Percentiles rank a stretch among this genome's conserved stretches.
These are phyloP conservation scores for Mechanitis messenoides DNA, from an alignment of 2,888 invertebrate genomes.

Conservation along the genomic window DNA sequence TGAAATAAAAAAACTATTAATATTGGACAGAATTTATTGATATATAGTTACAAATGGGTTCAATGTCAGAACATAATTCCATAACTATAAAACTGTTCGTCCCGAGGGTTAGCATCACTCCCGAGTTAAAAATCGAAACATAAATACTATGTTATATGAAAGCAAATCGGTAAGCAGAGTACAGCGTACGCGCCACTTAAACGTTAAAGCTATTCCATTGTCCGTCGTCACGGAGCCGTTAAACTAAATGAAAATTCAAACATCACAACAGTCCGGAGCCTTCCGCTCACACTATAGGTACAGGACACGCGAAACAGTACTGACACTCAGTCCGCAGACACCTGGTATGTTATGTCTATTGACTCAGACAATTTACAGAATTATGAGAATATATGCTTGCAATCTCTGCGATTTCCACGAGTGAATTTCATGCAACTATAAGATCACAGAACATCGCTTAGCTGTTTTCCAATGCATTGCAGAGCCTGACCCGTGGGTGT, in stretches of 20 bases:
- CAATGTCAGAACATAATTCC: conserved; percentile 45
- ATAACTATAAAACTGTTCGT: conserved; percentile 19
- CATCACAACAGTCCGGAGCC: conserved; percentile 50
- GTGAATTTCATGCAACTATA: conserved; percentile 10
- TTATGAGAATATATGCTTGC: too few species aligned
- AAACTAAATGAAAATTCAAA: conserved; percentile 49
- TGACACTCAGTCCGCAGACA: too few species aligned
- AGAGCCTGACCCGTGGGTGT: too few species aligned
- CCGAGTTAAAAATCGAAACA: conserved; percentile 66
- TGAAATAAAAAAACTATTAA: conserved; percentile 47
- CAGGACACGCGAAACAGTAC: not conserved
- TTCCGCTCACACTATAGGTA: conserved; percentile 12
- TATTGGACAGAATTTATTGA: conserved; percentile 72
- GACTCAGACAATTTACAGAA: not conserved
- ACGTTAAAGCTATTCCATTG: conserved; percentile 53
- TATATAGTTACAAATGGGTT: conserved; percentile 68
- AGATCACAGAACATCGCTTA: too few species aligned
- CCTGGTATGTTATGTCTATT: too few species aligned
- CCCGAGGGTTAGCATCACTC: conserved; percentile 16
- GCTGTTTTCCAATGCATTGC: not conserved
- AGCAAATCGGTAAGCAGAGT: conserved; percentile 58
- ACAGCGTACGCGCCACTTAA: conserved; percentile 44
- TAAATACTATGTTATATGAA: conserved; percentile 73
- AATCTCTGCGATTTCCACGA: not conserved
- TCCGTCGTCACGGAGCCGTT: conserved; percentile 40